Evolutionary conservation across 2,888 invertebrate genomes (phyloP), one percentile per base, ranked within the genome.

Genomic region (Stramonita haemastoma): DNA sequence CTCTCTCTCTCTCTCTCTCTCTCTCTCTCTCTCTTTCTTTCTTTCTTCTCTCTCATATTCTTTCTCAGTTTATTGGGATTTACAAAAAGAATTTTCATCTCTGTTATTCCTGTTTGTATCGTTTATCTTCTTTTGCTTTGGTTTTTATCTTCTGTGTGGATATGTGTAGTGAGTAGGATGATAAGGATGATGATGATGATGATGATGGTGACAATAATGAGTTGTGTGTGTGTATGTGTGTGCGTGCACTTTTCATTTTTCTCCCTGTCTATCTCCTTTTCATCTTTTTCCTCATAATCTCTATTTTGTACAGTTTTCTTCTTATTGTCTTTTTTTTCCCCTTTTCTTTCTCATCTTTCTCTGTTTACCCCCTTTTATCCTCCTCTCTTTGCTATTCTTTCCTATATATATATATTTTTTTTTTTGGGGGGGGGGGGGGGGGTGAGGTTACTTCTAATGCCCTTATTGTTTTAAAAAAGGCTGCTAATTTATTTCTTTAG

Each of bases 1-100:
- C 73, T 73, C 73, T 73, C 29, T n/a, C 73, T n/a, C 73, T 73
- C 73, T 73, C n/a, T n/a, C 73, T 73, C 73, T 73, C 26, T n/a
- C 73, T 73, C 29, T n/a, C 73, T 73, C 73, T 73, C 73, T 73
- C n/a, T 73, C 11, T 73, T 8, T 13, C 73, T n/a, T 6, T 73
- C n/a, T 73, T 13, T 73, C 5, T n/a, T n/a, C n/a, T 13, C n/a
- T 13, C n/a, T n/a, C n/a, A 4, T 29, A 5, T 73, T 13, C n/a
- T n/a, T 66, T 13, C 13, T 34, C 32, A 32, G 11, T 79, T 22
- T 17, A 26, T 22, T n/a, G 11, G 22, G 22, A 17, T 70, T 70
- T 70, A 22, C 6, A 17, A 5, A 70, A n/a, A n/a, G n/a, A n/a
- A 22, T 66, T 13, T 66, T 66, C 19, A 26, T 17, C 26, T 66